A percentile compares a stretch with the other conserved stretches of the same genome.
These are phyloP conservation scores for Pseudopodoces humilis DNA, from an alignment of 2,113 vertebrate genomes.

Conservation along the genomic window DNA sequence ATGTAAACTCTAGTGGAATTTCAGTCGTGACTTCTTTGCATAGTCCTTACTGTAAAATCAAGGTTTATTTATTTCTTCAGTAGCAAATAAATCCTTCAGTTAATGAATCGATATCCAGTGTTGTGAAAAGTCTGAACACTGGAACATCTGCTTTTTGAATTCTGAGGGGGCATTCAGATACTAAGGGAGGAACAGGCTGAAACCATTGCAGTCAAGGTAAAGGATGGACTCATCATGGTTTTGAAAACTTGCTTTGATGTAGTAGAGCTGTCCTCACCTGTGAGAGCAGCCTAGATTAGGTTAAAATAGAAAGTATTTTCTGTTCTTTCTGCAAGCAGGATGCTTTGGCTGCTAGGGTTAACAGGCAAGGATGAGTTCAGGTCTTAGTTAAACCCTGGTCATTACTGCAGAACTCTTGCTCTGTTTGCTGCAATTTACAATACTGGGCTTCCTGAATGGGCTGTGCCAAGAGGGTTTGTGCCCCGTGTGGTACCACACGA, in stretches of 20 bases:
- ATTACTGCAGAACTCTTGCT: background rate
- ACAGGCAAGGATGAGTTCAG: background rate
- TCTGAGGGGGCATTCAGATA: background rate
- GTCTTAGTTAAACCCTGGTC: background rate
- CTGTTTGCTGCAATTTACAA: background rate
- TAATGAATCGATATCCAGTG: background rate
- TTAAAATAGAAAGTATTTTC: background rate
- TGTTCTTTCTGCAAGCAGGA: background rate
- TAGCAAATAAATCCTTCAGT: background rate
- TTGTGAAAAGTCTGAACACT: background rate
- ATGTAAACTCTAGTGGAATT: background rate
- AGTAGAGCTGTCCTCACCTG: background rate
- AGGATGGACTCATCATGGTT: background rate
- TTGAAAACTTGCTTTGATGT: background rate
- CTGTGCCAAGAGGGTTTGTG: background rate
- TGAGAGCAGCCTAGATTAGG: background rate
- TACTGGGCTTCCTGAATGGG: background rate
- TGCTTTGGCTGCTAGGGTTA: background rate
- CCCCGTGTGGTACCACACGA: background rate
- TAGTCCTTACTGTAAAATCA: background rate
- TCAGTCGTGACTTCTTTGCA: background rate
- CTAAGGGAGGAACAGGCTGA: background rate
- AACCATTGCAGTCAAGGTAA: background rate
- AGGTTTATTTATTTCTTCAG: background rate
- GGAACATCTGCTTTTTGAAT: background rate